These are phyloP conservation scores for Congeria kusceri DNA, from an alignment of 2,888 invertebrate species.

Conservation along the genomic window DNA sequence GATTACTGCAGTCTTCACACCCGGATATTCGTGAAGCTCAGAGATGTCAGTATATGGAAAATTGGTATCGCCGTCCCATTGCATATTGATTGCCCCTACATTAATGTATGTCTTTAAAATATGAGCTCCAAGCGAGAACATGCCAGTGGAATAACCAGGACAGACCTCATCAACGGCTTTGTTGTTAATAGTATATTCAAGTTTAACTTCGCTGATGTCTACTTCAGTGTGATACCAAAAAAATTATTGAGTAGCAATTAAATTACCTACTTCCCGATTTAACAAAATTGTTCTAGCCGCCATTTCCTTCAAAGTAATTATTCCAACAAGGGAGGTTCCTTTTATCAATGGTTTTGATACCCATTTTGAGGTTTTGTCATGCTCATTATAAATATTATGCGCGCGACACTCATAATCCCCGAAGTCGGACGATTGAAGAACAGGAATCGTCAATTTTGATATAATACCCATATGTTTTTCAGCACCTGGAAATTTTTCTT, in stretches of 20 bases:
- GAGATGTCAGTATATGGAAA: slow-evolving; percentile 6
- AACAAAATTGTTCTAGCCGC: slow-evolving; percentile 5
- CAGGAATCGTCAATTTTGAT: slow-evolving; percentile 6
- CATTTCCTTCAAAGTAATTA: slow-evolving; percentile 3
- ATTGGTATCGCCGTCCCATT: too few species aligned
- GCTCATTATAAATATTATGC: too few species aligned
- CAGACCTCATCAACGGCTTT: slow-evolving; percentile 15
- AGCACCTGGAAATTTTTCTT: too few species aligned
- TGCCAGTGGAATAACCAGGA: not conserved
- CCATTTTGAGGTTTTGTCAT: too few species aligned
- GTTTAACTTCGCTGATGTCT: not conserved
- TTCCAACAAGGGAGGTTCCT: too few species aligned
- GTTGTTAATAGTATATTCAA: slow-evolving; percentile 15
- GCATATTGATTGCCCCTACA: slow-evolving; percentile 6
- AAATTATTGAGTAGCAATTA: not conserved
- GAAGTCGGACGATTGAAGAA: slow-evolving; percentile 19
- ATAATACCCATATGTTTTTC: not conserved
- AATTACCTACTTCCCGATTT: slow-evolving; percentile 10
- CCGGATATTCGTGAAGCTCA: not conserved
- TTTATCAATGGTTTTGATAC: too few species aligned
- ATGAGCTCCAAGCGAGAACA: slow-evolving; percentile 2
- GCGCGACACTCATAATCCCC: slow-evolving; percentile 13
- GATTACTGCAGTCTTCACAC: not conserved
- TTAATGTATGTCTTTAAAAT: not conserved
- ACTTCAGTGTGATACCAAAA: slow-evolving; percentile 9